Evolutionary conservation across 2,888 invertebrate genomes (phyloP).

Genomic region (Hipparchia semele): DNA sequence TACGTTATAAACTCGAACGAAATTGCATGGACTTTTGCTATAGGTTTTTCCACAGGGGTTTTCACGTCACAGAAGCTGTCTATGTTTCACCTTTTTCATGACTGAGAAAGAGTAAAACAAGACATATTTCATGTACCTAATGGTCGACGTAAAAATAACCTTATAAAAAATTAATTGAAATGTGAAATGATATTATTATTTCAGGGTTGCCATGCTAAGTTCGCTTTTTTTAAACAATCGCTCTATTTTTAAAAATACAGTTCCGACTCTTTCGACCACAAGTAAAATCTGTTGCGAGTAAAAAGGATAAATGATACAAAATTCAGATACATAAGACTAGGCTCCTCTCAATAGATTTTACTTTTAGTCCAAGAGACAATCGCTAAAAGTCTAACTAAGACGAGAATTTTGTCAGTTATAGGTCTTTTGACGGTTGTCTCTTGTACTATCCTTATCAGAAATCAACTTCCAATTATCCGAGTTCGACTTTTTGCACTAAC

Average conservation of each 20-base stretch:
- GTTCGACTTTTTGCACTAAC: background rate
- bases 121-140: background rate
- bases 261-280: constrained; percentile 31
- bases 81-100: constrained; percentile 1
- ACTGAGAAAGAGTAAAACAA: constrained; percentile 2
- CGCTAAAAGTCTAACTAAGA: constrained; percentile 31
- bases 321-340: constrained; percentile 74
- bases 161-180: background rate
- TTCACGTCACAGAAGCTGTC: too few species aligned
- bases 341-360: constrained; percentile 59
- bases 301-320: constrained; percentile 49
- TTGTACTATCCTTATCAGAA: constrained; percentile 24
- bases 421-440: background rate
- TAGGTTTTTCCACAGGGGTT: too few species aligned
- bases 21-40: too few species aligned
- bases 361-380: constrained; percentile 56
- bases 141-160: background rate
- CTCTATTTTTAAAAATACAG: background rate
- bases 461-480: constrained; percentile 16
- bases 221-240: too few species aligned
- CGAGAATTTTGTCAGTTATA: background rate
- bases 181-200: background rate
- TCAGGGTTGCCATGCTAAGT: background rate
- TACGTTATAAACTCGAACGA: too few species aligned
- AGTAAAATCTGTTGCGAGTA: constrained; percentile 64